Conservation (phyloP, 2,888 invertebrate species). For the Linnaemya vulpina region DNA sequence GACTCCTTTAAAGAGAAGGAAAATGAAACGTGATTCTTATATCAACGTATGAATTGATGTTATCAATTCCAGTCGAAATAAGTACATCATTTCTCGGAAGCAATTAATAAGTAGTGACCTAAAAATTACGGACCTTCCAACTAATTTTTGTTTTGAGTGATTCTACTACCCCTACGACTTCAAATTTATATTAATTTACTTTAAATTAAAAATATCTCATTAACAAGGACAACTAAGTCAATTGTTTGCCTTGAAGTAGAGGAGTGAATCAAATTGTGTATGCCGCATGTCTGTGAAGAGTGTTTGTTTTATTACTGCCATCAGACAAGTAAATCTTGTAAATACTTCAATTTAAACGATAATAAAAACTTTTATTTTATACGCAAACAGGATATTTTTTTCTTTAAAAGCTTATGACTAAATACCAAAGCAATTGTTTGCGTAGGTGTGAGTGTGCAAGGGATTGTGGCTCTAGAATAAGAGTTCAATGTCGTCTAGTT, state of each 20-base stretch:
- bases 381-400: conserved; percentile 12
- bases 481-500: conserved; percentile 66
- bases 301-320: conserved; percentile 34
- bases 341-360: conserved; percentile 50
- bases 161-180: too few relatives aligned
- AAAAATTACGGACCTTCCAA: too few relatives aligned
- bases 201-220: too few relatives aligned
- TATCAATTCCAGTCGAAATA: too few relatives aligned
- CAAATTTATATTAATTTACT: too few relatives aligned
- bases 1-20: too few relatives aligned
- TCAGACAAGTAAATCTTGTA: conserved; percentile 60
- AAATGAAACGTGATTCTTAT: too few relatives aligned
- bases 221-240: background rate
- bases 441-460: background rate
- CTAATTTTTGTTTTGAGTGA: too few relatives aligned
- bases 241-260: background rate
- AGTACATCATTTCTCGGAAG: too few relatives aligned
- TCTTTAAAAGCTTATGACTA: conserved; percentile 22
- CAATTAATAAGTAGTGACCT: too few relatives aligned
- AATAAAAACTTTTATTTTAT: conserved; percentile 49
- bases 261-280: background rate
- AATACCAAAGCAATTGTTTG: background rate
- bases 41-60: too few relatives aligned
- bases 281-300: background rate
- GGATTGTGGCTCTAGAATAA: conserved; percentile 1